phyloP scores from a whole-genome alignment of 2,797 vertebrate species.

The Chelidonichthys spinosus region DNA sequence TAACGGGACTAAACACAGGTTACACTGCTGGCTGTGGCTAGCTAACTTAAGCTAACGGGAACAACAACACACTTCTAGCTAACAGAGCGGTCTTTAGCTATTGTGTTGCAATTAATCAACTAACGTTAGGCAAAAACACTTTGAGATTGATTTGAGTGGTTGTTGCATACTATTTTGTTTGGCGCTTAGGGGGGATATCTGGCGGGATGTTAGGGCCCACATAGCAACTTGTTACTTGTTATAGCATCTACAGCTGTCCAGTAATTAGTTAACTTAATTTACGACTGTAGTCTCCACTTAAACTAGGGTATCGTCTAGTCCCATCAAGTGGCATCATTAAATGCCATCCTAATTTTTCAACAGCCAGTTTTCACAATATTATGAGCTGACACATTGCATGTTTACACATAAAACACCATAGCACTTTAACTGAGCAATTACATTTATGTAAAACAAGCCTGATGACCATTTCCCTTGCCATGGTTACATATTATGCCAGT shows the following conservation, averaged over 20 bases:
- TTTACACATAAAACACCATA: background rate
- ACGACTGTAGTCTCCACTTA: too few relatives aligned
- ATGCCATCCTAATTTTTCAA: background rate
- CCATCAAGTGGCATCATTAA: background rate
- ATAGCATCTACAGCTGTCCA: slow-evolving; percentile 4
- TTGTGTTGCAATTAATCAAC: background rate
- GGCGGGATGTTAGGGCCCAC: background rate
- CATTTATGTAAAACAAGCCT: background rate
- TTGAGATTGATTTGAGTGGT: background rate
- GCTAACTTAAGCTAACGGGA: slow-evolving; percentile 38
- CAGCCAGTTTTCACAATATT: background rate
- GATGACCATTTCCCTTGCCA: background rate
- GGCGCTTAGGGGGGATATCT: background rate
- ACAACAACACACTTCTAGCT: background rate
- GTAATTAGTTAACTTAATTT: slow-evolving; percentile 6
- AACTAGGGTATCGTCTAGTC: background rate
- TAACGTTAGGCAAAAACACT: background rate
- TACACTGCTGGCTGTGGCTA: background rate
- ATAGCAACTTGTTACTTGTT: background rate
- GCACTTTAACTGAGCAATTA: background rate
- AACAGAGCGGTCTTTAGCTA: background rate
- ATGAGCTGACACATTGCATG: background rate
- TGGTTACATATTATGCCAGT: background rate
- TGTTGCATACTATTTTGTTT: background rate
- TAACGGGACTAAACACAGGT: background rate